Evolutionary conservation across 2,113 vertebrate genomes (phyloP).

Genomic region (Gymnocephalus cernua): DNA sequence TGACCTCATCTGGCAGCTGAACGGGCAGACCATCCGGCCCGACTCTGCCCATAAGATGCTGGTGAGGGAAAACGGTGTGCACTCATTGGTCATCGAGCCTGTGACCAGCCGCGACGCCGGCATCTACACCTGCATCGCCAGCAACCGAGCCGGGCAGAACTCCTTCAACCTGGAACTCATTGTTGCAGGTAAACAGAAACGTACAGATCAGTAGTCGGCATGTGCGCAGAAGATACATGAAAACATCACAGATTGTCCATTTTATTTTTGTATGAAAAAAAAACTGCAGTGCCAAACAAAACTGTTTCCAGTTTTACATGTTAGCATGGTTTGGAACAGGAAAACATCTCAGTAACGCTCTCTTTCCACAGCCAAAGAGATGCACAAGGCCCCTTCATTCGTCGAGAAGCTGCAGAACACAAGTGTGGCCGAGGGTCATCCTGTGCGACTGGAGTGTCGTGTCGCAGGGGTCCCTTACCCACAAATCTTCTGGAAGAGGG

Average conservation of each 20-base stretch:
- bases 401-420: conserved; percentile 98
- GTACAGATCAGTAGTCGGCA: background rate
- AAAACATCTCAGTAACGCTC: background rate
- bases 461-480: conserved; percentile 91
- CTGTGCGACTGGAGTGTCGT: conserved; percentile 94
- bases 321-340: background rate
- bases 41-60: conserved; percentile 97
- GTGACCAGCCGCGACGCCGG: conserved; percentile 93
- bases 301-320: too few species aligned
- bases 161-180: conserved; percentile 97
- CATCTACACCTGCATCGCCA: conserved; percentile 95
- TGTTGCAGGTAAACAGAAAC: conserved; percentile 89
- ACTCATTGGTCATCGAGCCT: conserved; percentile 96
- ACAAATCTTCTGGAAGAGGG: conserved; percentile 99
- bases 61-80: conserved; percentile 96
- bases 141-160: conserved; percentile 96
- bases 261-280: conserved; percentile 79
- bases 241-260: conserved; percentile 59
- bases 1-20: conserved; percentile 96
- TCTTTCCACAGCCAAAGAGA: conserved; percentile 90
- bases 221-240: too few species aligned
- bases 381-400: conserved; percentile 93
- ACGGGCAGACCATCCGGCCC: conserved; percentile 91
- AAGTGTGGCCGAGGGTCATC: conserved; percentile 94
- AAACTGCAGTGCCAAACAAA: background rate